Percentiles rank a stretch among this genome's conserved stretches.
These are phyloP conservation scores for Etheostoma perlongum DNA, from an alignment of 2,797 vertebrate species.

Conservation along the genomic window DNA sequence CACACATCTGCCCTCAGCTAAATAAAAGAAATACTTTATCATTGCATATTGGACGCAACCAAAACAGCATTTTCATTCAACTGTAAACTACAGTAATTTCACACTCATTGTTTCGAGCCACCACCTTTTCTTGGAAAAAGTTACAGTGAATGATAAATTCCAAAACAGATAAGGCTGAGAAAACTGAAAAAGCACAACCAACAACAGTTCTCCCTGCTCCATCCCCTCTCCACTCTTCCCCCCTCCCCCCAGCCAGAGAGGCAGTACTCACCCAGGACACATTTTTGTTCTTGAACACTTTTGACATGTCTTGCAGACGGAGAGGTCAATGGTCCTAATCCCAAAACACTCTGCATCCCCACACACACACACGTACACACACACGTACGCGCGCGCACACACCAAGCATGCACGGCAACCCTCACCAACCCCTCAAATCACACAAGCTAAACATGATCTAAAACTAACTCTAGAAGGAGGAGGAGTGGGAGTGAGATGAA, in stretches of 20 bases:
- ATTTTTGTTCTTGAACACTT: slow-evolving; percentile 92
- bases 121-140: not conserved
- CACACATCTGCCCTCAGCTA: slow-evolving; percentile 41
- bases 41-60: not conserved
- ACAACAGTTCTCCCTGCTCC: not conserved
- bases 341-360: slow-evolving; percentile 21
- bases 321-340: slow-evolving; percentile 32
- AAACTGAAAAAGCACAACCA: slow-evolving; percentile 22
- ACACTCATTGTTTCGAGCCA: not conserved
- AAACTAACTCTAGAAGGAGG: slow-evolving; percentile 49
- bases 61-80: slow-evolving; percentile 1
- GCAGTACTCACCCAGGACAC: slow-evolving; percentile 94
- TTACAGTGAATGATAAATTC: not conserved
- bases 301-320: slow-evolving; percentile 87
- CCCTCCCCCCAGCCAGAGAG: slow-evolving; percentile 14
- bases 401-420: slow-evolving; percentile 33
- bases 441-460: slow-evolving; percentile 44
- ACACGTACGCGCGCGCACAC: not conserved
- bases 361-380: slow-evolving; percentile 7
- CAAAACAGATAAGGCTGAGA: slow-evolving; percentile 26
- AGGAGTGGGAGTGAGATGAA: slow-evolving; percentile 45
- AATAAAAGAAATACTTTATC: slow-evolving; percentile 12
- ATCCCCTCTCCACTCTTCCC: not conserved
- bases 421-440: slow-evolving; percentile 59
- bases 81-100: not conserved